These are phyloP conservation scores for Cheumatopsyche charites DNA, from an alignment of 1,140 invertebrate genomes.

Conservation along the genomic window DNA sequence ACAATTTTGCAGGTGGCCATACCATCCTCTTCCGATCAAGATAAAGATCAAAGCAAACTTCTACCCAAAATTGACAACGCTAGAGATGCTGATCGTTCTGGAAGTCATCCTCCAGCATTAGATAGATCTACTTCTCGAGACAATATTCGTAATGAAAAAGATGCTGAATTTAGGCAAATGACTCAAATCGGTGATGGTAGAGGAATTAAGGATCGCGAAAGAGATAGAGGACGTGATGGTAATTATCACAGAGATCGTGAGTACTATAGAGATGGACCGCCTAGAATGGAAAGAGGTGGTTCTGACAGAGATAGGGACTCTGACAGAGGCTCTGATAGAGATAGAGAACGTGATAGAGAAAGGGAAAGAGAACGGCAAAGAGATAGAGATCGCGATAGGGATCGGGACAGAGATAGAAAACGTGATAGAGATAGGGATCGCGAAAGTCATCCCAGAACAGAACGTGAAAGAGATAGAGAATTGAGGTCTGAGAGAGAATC, in stretches of 20 bases:
- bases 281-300: constrained; percentile 49
- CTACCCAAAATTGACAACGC: constrained; percentile 35
- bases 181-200: constrained; percentile 55
- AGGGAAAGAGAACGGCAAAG: constrained; percentile 49
- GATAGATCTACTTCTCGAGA: constrained; percentile 43
- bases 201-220: constrained; percentile 56
- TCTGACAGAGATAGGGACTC: constrained; percentile 56
- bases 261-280: constrained; percentile 55
- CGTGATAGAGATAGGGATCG: constrained; percentile 32
- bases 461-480: constrained; percentile 52
- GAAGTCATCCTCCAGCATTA: constrained; percentile 44
- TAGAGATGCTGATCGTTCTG: constrained; percentile 47
- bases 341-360: constrained; percentile 51
- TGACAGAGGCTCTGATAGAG: constrained; percentile 53
- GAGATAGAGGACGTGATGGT: constrained; percentile 49
- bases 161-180: constrained; percentile 54
- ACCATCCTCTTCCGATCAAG: constrained; percentile 39
- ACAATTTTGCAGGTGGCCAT: constrained; percentile 6
- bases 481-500: constrained; percentile 38
- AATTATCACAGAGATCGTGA: constrained; percentile 56
- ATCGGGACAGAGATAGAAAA: constrained; percentile 48
- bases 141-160: constrained; percentile 41
- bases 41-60: constrained; percentile 25
- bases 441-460: constrained; percentile 48
- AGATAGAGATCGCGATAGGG: constrained; percentile 56